phyloP scores from a whole-genome alignment of 1,140 invertebrate species.

The Apis dorsata region DNA sequence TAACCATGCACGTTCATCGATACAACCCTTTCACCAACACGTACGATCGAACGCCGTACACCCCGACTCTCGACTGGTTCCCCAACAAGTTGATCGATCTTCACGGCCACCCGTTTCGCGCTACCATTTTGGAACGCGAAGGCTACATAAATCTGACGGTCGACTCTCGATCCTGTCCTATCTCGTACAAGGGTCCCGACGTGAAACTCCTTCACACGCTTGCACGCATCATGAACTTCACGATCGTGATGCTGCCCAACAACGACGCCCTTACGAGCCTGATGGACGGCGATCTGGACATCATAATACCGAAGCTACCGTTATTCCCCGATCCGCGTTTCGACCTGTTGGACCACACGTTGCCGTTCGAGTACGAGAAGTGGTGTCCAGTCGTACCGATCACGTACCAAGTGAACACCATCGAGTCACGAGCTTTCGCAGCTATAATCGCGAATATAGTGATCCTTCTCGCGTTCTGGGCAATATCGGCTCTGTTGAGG shows the following conservation, averaged over 20 bases:
- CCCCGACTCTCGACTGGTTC: neutral
- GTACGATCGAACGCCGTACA: neutral
- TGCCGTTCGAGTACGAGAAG: neutral
- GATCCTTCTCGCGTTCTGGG: neutral
- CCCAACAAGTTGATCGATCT: slow-evolving; percentile 36
- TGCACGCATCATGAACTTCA: slow-evolving; percentile 27
- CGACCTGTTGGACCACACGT: neutral
- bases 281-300: neutral
- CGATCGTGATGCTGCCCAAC: neutral
- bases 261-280: accelerated
- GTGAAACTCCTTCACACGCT: neutral
- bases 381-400: slow-evolving; percentile 33
- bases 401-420: too few relatives aligned
- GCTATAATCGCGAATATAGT: neutral
- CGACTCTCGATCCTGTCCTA: neutral
- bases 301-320: neutral
- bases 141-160: neutral
- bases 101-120: slow-evolving; percentile 7
- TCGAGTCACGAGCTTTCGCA: neutral
- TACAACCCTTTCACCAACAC: slow-evolving; percentile 30
- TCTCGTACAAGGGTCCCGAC: neutral
- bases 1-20: neutral
- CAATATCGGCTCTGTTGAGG: neutral
- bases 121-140: neutral
- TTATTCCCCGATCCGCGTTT: neutral